Base-by-base conservation (phyloP, 2,113 vertebrate genomes). In the Dasypus novemcinctus region DNA sequence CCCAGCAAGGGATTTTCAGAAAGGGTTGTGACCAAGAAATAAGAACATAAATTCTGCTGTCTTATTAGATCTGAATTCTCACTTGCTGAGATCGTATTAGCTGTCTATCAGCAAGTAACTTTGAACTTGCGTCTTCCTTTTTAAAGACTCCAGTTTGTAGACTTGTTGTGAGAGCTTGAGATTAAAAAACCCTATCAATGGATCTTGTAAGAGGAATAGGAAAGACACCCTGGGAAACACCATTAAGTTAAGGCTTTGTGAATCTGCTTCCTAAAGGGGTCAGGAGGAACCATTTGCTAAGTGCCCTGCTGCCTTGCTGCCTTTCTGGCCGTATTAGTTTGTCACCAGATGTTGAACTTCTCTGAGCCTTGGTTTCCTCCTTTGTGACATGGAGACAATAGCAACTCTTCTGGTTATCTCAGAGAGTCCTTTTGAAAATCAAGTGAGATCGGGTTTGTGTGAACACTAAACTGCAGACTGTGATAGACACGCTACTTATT, bases 381-480 rank as follows among this genome's bases (percentile, higher is more conserved):
- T 91, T 36, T 54, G 69, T n/a, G 64, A 76, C 81, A 71, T 31
- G 20, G 75, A 93, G 54, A 83, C 21, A 92, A 46, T 85, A 81
- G 66, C 21, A 74, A 80, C 15, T 75, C 36, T 93, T 95, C 38
- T 81, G 17, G 59, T 93, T 92, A 94, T 86, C 41, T 81, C 61
- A 61, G 57, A 90, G 57, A 69, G 38, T 87, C 93, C 36, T 88
- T 88, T 95, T 57, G 82, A 90, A 93, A 95, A 81, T 71, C 38
- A 75, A 81, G 49, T 43, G 74, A 91, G 72, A 82, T 72, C 68
- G 72, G 23, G 46, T 85, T 93, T 93, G 31, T 57, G 33, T 84
- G 54, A 85, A 82, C 21, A 63, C 46, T 49, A 75, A 79, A 80
- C 31, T 90, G 59, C 18, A 71, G 21, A 38, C 36, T 38, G 38